A percentile compares a stretch with the other conserved stretches of the same genome.
Conservation (phyloP, 2,888 invertebrate genomes). For the Orthosia gothica region DNA sequence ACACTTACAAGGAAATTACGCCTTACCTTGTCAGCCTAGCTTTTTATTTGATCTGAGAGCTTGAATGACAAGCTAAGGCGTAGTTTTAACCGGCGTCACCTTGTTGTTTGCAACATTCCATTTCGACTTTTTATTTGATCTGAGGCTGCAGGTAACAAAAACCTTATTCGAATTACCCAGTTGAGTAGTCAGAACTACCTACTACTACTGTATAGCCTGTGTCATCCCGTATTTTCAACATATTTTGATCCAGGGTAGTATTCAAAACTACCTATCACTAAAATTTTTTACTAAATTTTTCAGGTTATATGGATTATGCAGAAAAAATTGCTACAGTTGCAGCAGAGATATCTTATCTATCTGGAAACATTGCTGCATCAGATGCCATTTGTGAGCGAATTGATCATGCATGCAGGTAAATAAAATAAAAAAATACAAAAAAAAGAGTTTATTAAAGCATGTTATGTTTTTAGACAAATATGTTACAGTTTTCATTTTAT, state of each 20-base stretch:
- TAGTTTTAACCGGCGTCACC: too few species aligned
- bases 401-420: constrained; percentile 87
- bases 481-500: constrained; percentile 66
- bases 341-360: constrained; percentile 90
- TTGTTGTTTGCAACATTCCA: too few species aligned
- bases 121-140: too few species aligned
- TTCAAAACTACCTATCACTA: too few species aligned
- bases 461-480: constrained; percentile 70
- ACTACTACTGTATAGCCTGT: too few species aligned
- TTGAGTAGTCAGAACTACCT: too few species aligned
- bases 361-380: constrained; percentile 90
- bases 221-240: not conserved
- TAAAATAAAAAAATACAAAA: constrained; percentile 62
- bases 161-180: not conserved
- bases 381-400: constrained; percentile 91
- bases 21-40: too few species aligned
- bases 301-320: constrained; percentile 91
- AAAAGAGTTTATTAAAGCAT: constrained; percentile 80
- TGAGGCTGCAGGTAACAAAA: not conserved
- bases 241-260: not conserved
- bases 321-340: constrained; percentile 90
- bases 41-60: too few species aligned
- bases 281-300: not conserved
- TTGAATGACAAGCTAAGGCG: too few species aligned
- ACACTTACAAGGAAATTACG: too few species aligned